A percentile compares a stretch with the other conserved stretches of the same genome.
phyloP scores from a whole-genome alignment of 2,113 vertebrate genomes.

The Callionymus lyra region DNA sequence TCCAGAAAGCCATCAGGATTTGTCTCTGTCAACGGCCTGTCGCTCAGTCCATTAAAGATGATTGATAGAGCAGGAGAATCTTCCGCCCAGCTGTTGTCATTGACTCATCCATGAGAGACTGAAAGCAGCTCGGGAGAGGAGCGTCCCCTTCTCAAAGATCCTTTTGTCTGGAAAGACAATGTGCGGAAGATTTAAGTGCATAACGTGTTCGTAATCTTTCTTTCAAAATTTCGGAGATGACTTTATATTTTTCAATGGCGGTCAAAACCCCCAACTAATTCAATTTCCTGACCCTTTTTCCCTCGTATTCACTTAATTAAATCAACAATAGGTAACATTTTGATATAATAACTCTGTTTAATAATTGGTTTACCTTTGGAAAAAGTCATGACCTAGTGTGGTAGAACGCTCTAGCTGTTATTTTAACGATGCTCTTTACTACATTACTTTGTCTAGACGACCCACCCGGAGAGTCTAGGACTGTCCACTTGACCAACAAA shows the following conservation, averaged over 20 bases:
- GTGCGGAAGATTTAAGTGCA: conserved; percentile 14
- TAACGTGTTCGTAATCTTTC: no score
- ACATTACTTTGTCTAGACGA: no score
- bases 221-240: conserved; percentile 21
- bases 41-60: conserved; percentile 71
- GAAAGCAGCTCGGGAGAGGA: conserved; percentile 46
- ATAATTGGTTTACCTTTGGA: no score
- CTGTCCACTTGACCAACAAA: no score
- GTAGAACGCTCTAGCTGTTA: no score
- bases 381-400: no score
- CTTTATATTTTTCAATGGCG: conserved; percentile 12
- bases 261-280: conserved; percentile 13
- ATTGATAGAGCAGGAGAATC: conserved; percentile 61
- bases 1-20: conserved; percentile 62
- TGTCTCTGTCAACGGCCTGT: conserved; percentile 62
- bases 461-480: no score
- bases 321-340: no score
- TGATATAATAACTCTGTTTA: no score
- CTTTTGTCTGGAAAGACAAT: conserved; percentile 46
- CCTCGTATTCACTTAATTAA: no score
- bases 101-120: conserved; percentile 49
- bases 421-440: no score
- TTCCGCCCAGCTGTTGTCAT: conserved; percentile 64
- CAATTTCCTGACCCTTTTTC: no score
- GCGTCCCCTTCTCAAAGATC: conserved; percentile 39